Conservation (phyloP, 2,888 invertebrate genomes). For the Brachyopa scutellaris region DNA sequence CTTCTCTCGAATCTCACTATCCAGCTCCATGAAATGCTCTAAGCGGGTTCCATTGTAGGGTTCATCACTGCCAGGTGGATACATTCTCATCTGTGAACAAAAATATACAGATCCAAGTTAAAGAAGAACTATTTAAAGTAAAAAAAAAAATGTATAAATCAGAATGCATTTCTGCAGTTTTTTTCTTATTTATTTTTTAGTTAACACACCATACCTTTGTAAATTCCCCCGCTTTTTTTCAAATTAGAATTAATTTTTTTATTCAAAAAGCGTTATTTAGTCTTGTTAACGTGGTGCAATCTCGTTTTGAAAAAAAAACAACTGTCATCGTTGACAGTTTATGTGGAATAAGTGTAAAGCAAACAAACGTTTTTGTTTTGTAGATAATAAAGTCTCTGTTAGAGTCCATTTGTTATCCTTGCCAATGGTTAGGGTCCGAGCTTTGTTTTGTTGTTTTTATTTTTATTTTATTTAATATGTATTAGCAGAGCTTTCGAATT, state of each 20-base stretch:
- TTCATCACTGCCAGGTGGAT: conserved; percentile 86
- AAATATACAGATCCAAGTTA: conserved; percentile 50
- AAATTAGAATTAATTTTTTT: conserved; percentile 7
- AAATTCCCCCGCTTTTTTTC: conserved; percentile 34
- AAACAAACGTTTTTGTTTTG: conserved; percentile 40
- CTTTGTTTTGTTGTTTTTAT: conserved; percentile 26
- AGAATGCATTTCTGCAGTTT: conserved; percentile 19
- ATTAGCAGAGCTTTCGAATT: too few species aligned
- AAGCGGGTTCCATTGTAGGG: conserved; percentile 83
- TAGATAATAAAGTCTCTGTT: conserved; percentile 13
- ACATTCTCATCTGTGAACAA: conserved; percentile 85
- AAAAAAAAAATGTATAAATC: neutral
- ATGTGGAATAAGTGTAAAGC: conserved; percentile 44
- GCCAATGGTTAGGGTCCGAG: conserved; percentile 57
- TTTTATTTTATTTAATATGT: conserved; percentile 7
- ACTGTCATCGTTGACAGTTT: conserved; percentile 35
- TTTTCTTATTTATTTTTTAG: conserved; percentile 28
- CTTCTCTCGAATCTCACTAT: conserved; percentile 79
- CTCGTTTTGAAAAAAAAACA: conserved; percentile 31
- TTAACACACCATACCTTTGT: conserved; percentile 60
- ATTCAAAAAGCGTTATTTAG: conserved; percentile 44
- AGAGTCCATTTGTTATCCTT: conserved; percentile 46
- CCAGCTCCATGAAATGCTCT: conserved; percentile 83
- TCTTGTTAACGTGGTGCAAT: conserved; percentile 67
- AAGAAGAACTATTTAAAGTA: conserved; percentile 11